A percentile compares a stretch with the other conserved stretches of the same genome.
phyloP scores from a whole-genome alignment of 1,140 invertebrate genomes.

The Brachionus angularis region DNA sequence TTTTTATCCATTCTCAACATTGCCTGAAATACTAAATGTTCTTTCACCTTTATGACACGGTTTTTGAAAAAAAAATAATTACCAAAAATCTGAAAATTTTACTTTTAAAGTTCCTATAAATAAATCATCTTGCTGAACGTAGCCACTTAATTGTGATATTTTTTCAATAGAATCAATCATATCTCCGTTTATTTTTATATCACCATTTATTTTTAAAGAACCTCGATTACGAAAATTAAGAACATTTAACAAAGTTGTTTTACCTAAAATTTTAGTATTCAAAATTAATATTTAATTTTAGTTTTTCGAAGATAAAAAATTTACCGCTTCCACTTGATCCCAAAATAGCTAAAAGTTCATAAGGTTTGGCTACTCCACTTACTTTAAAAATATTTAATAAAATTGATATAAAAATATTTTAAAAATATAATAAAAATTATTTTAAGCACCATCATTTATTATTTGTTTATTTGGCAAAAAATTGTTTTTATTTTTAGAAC shows the following conservation, averaged over 20 bases:
- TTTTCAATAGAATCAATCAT: slow-evolving; percentile 51
- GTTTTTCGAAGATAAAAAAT: too few species aligned
- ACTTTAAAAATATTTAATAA: too few species aligned
- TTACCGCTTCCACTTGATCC: slow-evolving; percentile 70
- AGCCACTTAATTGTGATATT: slow-evolving; percentile 77
- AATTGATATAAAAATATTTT: too few species aligned
- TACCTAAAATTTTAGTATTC: too few species aligned
- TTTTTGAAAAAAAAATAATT: too few species aligned
- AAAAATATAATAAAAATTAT: too few species aligned
- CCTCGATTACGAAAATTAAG: slow-evolving; percentile 73
- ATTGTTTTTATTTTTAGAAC: too few species aligned
- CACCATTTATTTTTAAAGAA: slow-evolving; percentile 68
- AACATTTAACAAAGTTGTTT: slow-evolving; percentile 87
- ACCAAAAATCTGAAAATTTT: too few species aligned
- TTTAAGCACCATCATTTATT: too few species aligned
- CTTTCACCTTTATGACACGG: too few species aligned
- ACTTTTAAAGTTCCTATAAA: slow-evolving; percentile 63
- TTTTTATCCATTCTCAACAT: slow-evolving; percentile 82
- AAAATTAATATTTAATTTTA: too few species aligned
- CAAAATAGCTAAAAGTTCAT: slow-evolving; percentile 84
- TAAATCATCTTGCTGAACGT: slow-evolving; percentile 78
- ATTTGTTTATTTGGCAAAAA: too few species aligned
- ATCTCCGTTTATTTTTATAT: slow-evolving; percentile 60
- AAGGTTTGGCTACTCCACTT: slow-evolving; percentile 77
- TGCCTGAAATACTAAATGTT: slow-evolving; percentile 68